Conservation (phyloP, 2,113 vertebrate genomes). For the Nipponia nippon region DNA sequence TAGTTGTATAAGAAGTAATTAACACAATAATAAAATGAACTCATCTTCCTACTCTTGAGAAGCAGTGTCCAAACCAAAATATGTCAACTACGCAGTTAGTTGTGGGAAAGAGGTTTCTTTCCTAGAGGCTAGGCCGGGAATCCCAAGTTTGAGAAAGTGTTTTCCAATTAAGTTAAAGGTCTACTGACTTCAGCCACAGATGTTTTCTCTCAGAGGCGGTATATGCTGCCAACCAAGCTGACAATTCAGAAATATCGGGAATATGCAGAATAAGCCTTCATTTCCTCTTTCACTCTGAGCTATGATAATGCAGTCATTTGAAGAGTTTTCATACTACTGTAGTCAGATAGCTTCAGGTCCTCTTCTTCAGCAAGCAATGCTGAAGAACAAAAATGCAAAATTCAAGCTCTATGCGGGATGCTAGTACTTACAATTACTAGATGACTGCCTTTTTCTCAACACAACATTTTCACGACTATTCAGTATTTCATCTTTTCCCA, state of each 20-base stretch:
- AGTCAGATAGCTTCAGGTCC: not conserved
- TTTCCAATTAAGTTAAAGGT: slow-evolving; percentile 30
- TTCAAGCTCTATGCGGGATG: not conserved
- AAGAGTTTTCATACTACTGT: not conserved
- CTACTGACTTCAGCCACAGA: not conserved
- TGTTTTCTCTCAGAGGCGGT: slow-evolving; percentile 6
- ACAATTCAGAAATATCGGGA: not conserved
- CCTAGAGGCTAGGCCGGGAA: not conserved
- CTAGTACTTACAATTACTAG: not conserved
- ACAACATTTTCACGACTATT: not conserved
- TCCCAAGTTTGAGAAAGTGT: slow-evolving; percentile 1
- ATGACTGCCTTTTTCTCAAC: not conserved
- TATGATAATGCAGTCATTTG: not conserved
- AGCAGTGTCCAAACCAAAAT: slow-evolving; percentile 15
- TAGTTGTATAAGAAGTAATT: not conserved
- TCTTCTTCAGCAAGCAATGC: not conserved
- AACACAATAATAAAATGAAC: not conserved
- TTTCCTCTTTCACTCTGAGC: not conserved
- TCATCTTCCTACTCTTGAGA: not conserved
- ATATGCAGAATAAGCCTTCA: not conserved
- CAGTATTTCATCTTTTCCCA: not conserved
- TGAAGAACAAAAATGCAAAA: not conserved
- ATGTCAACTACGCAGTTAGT: not conserved
- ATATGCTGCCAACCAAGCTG: not conserved
- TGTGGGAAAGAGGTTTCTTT: slow-evolving; percentile 20